phyloP scores from a whole-genome alignment of 2,888 invertebrate species.

The Nebria brevicollis region DNA sequence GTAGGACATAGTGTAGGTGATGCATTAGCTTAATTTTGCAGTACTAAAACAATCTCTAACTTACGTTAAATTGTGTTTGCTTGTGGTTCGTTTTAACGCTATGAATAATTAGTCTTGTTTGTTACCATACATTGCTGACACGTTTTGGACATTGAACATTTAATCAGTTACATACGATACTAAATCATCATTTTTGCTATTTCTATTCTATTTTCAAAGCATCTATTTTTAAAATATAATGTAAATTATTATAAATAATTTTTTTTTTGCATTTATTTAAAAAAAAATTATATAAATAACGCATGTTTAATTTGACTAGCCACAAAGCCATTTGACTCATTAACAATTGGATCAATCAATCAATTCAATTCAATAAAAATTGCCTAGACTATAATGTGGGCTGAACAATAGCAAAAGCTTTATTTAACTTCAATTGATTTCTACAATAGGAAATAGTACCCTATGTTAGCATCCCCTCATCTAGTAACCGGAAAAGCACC shows the following conservation, averaged over 20 bases:
- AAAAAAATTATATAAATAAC: too few relatives aligned
- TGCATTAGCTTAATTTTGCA: constrained; percentile 24
- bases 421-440: not conserved
- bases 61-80: not conserved
- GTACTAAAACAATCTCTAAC: constrained; percentile 18
- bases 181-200: too few relatives aligned
- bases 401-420: not conserved
- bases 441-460: not conserved
- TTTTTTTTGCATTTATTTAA: too few relatives aligned
- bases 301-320: not conserved
- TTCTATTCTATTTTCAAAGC: too few relatives aligned
- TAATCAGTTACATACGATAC: too few relatives aligned
- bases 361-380: not conserved
- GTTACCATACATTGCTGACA: not conserved
- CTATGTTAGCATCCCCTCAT: not conserved
- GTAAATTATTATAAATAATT: too few relatives aligned
- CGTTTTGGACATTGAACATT: too few relatives aligned
- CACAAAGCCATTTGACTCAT: not conserved
- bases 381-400: not conserved
- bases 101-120: constrained; percentile 29
- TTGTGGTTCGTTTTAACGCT: constrained; percentile 7
- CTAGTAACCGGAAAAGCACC: not conserved
- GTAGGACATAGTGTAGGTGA: constrained; percentile 37
- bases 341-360: not conserved
- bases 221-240: too few relatives aligned